Evolutionary conservation across 2,797 vertebrate genomes (phyloP).

Genomic region (Melanotaenia trifasciata): DNA sequence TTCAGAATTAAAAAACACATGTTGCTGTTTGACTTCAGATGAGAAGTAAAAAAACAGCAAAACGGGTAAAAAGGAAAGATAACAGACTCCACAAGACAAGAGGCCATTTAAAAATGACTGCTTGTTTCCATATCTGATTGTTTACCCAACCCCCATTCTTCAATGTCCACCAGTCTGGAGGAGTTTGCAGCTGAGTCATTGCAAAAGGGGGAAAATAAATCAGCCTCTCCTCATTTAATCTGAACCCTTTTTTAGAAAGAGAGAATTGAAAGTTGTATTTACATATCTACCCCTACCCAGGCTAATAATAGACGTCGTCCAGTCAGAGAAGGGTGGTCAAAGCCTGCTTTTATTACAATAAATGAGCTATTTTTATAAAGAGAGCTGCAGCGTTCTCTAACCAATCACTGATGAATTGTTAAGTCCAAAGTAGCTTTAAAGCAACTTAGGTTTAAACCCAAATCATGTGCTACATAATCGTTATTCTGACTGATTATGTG

Average conservation of each 20-base stretch:
- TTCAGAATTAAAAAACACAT: background rate
- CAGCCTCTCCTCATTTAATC: conserved; percentile 23
- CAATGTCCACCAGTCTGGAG: background rate
- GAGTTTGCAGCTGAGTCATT: conserved; percentile 43
- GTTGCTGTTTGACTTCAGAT: background rate
- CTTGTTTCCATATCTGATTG: background rate
- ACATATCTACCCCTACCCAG: conserved; percentile 6
- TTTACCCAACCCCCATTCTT: background rate
- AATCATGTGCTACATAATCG: background rate
- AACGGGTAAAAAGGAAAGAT: background rate
- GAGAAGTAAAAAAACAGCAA: background rate
- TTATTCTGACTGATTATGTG: background rate
- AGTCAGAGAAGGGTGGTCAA: conserved; percentile 11
- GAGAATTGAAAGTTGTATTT: conserved; percentile 15
- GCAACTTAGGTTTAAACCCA: background rate
- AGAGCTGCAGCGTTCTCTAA: conserved; percentile 2
- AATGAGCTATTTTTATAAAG: conserved; percentile 1
- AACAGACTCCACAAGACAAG: background rate
- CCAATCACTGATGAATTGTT: background rate
- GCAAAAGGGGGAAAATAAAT: conserved; percentile 38
- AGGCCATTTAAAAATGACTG: conserved; percentile 21
- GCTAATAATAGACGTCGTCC: conserved; percentile 34
- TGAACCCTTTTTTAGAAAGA: conserved; percentile 27
- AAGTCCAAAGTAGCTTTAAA: background rate
- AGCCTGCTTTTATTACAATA: conserved; percentile 9